Evolutionary conservation across 2,113 vertebrate species (phyloP), one percentile per base, ranked within the genome.

Genomic region (Oreocharis arfaki): DNA sequence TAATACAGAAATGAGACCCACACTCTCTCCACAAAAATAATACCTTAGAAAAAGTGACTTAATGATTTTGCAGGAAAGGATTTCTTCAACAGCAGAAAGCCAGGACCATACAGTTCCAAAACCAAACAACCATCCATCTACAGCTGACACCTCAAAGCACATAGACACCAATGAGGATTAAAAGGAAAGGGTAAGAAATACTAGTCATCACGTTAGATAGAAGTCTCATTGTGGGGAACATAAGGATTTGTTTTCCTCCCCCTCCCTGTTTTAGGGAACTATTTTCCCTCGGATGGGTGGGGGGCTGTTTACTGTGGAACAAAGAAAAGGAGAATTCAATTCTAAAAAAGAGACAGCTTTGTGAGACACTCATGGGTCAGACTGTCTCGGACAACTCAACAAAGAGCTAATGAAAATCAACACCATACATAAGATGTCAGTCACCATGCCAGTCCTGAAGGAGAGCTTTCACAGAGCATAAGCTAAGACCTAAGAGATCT

Each of bases 361-460:
- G 33, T 77, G 46, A 85, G 33, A 69, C 30, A 39, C 21, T 61
- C 24, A 22, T 8, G 60, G 22, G 10, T 68, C 47, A 24, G 44
- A 56, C 17, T n/a, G 6, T 41, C 49, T 41, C 17, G 11, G 35
- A 55, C 47, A 81, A 64, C 9, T 64, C 74, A 60, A 2, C 13
- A 33, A 41, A 33, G 16, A 88, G 14, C 16, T 55, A 46, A 64
- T 4, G 26, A 49, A 87, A 81, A 87, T 41, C 53, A 87, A 59
- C 49, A 55, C 6, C 11, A 11, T 35, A 2, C 0, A 0, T 7
- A 13, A 83, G 20, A 69, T 13, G 19, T 22, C 42, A 39, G 30
- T 16, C 49, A 41, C 27, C 6, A 46, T 4, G 7, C 0, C 4
- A 73, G 26, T 50, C 41, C 75, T 28, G 23, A 67, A 87, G 24